Percentiles rank a stretch among this genome's conserved stretches.
Evolutionary conservation across 2,888 invertebrate species (phyloP).

Genomic region (Drosophila picticornis): DNA sequence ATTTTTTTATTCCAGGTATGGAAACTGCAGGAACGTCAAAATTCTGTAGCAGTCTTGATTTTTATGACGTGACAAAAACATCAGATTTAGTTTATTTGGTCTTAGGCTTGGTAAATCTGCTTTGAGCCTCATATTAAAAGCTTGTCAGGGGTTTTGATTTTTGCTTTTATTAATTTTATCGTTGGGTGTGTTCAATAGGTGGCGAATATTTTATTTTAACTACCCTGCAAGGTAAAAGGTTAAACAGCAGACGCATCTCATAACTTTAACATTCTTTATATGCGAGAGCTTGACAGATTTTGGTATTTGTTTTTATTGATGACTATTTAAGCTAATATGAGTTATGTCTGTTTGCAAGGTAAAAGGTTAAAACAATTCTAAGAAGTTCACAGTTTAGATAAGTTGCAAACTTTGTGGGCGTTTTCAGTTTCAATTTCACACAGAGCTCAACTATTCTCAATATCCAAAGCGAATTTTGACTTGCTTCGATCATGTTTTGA

Average conservation of each 20-base stretch:
- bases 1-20: neutral
- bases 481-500: slow-evolving; percentile 41
- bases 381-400: slow-evolving; percentile 34
- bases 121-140: slow-evolving; percentile 18
- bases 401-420: slow-evolving; percentile 42
- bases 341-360: slow-evolving; percentile 27
- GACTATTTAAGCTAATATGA: neutral
- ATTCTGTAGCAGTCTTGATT: slow-evolving; percentile 13
- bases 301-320: neutral
- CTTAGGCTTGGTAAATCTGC: slow-evolving; percentile 10
- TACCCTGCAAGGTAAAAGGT: slow-evolving; percentile 33
- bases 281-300: neutral
- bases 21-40: neutral
- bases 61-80: slow-evolving; percentile 12
- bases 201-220: neutral
- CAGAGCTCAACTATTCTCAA: slow-evolving; percentile 11
- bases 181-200: neutral
- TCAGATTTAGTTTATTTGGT: slow-evolving; percentile 10
- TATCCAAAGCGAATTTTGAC: slow-evolving; percentile 13
- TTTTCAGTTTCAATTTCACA: slow-evolving; percentile 42
- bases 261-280: neutral
- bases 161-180: slow-evolving; percentile 12
- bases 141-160: slow-evolving; percentile 25
- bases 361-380: slow-evolving; percentile 47
- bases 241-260: slow-evolving; percentile 11